Evolutionary conservation across 2,888 invertebrate species (phyloP), one percentile per base, ranked within the genome.

Genomic region (Mellilla xanthometata): DNA sequence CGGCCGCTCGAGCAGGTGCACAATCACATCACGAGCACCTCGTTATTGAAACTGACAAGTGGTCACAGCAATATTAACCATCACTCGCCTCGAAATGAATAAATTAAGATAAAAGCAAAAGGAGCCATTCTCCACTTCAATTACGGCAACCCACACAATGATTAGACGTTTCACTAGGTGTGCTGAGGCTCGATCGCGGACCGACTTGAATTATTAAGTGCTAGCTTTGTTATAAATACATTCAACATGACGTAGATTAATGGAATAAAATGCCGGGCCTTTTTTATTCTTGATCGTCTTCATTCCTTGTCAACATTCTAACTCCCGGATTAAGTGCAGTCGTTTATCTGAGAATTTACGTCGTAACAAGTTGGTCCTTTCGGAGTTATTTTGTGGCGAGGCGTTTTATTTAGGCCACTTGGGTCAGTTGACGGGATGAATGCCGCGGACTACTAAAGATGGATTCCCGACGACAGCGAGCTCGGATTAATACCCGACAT

Each of bases 21-120:
- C 65, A 70, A 67, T 68, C 72, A 70, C 65, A 68, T 72, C 66
- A 69, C 65, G 56, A 56, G 64, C 69, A 66, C 64, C 81, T 79
- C 62, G 74, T 86, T 84, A 86, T 83, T 79, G 76, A 76, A 81
- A 72, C 72, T 83, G 85, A 86, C 86, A 83, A 76, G 76, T 65
- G 76, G 81, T 86, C 86, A 88, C 76, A 86, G 85, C 85, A 86
- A 79, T 81, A 82, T 85, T 82, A 85, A 76, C 76, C 70, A 76
- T 76, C 68, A 71, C 66, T 67, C 65, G 66, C 67, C 67, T 81
- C 65, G 58, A 72, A 83, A 79, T 78, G 85, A 84, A 86, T 88
- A 85, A 85, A 86, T 87, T 87, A 82, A 86, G 87, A 86, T 87
- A 86, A 84, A 83, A 81, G 74, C 72, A 76, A 58, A 76, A 75